phyloP scores from a whole-genome alignment of 1,140 invertebrate genomes.

The Agrypnia vestita region DNA sequence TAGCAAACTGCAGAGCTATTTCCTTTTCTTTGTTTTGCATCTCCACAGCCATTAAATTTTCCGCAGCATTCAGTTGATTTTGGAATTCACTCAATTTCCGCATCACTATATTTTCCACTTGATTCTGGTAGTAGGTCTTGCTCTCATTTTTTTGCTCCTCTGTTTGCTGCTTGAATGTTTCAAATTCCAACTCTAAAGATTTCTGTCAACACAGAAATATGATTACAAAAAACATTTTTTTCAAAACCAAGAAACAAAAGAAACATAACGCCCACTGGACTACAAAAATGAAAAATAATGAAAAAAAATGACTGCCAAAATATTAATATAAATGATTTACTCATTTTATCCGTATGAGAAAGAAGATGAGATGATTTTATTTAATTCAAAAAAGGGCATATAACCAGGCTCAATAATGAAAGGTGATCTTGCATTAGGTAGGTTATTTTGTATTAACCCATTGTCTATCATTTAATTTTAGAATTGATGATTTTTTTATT shows the following conservation, averaged over 20 bases:
- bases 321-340: too few species aligned
- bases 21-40: conserved; percentile 78
- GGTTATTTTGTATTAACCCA: not conserved
- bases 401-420: too few species aligned
- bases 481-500: too few species aligned
- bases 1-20: conserved; percentile 79
- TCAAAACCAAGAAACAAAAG: not conserved
- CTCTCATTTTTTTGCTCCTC: conserved; percentile 80
- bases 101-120: conserved; percentile 84
- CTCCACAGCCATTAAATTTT: conserved; percentile 77
- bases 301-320: too few species aligned
- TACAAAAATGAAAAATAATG: too few species aligned
- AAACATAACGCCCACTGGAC: not conserved
- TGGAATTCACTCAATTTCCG: conserved; percentile 86
- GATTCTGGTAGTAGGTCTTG: conserved; percentile 84
- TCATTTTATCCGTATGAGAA: too few species aligned
- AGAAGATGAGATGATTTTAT: too few species aligned
- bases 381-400: too few species aligned
- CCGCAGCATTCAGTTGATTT: conserved; percentile 79
- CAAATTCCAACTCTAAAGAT: conserved; percentile 73
- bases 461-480: too few species aligned
- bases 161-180: conserved; percentile 72
- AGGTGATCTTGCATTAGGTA: not conserved
- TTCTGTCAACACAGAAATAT: conserved; percentile 65
- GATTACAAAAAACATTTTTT: not conserved